A percentile compares a stretch with the other conserved stretches of the same genome.
phyloP scores from a whole-genome alignment of 1,140 invertebrate species.

The Cyclina sinensis region DNA sequence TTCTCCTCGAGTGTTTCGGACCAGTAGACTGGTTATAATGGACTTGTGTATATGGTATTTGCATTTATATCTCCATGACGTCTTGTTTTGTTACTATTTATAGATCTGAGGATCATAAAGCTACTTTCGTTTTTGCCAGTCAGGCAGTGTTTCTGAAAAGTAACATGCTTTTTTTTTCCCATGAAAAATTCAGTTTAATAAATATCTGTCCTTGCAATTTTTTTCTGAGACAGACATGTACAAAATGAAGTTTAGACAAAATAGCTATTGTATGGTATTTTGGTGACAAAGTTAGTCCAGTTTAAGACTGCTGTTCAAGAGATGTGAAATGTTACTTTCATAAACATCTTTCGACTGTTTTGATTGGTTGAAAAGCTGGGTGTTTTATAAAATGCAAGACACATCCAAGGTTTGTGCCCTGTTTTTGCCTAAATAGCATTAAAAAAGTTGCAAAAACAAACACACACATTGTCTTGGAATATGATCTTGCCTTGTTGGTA shows the following conservation, averaged over 20 bases:
- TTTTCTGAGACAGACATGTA: background rate
- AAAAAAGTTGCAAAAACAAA: conserved; percentile 9
- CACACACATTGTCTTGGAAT: conserved; percentile 13
- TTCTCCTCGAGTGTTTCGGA: conserved; percentile 7
- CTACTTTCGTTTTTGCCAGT: conserved; percentile 56
- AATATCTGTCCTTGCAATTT: no score
- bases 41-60: conserved; percentile 68
- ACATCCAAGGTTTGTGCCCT: background rate
- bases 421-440: background rate
- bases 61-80: conserved; percentile 70
- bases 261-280: background rate
- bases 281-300: background rate
- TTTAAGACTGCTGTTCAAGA: background rate
- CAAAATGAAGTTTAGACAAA: background rate
- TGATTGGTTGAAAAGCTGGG: conserved; percentile 41
- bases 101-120: conserved; percentile 68
- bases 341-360: conserved; percentile 49
- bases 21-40: conserved; percentile 57
- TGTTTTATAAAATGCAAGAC: conserved; percentile 30
- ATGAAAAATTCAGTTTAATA: no score
- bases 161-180: background rate
- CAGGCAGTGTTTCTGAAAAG: conserved; percentile 49
- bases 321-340: conserved; percentile 36
- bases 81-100: conserved; percentile 61
- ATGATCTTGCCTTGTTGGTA: conserved; percentile 15